A percentile compares a stretch with the other conserved stretches of the same genome.
These are phyloP conservation scores for Pseudotriccus pelzelni DNA, from an alignment of 2,797 vertebrate genomes.

Conservation along the genomic window DNA sequence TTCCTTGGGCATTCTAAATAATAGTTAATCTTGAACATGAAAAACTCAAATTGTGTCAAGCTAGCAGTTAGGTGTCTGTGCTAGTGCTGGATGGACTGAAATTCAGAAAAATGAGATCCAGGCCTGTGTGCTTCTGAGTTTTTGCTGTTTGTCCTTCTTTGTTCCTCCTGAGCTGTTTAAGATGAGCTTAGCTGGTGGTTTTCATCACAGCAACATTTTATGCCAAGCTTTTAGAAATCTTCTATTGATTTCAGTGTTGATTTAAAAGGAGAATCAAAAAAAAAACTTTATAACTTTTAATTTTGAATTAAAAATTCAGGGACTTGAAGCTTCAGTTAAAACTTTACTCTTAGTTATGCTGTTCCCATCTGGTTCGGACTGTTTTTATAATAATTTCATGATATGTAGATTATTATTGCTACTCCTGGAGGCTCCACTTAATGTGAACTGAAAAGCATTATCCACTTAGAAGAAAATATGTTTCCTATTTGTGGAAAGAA, in stretches of 20 bases:
- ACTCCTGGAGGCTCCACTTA: not conserved
- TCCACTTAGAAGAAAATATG: not conserved
- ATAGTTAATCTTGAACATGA: not conserved
- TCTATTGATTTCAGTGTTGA: not conserved
- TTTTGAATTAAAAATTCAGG: not conserved
- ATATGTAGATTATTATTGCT: not conserved
- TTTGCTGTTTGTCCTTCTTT: not conserved
- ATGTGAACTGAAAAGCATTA: not conserved
- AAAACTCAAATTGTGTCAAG: not conserved
- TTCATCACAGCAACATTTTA: not conserved
- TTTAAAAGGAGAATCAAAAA: not conserved
- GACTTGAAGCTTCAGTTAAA: not conserved
- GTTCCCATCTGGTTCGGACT: not conserved
- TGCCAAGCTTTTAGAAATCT: not conserved
- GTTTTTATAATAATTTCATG: not conserved
- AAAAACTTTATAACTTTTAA: not conserved
- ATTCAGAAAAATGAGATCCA: not conserved
- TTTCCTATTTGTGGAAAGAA: not conserved
- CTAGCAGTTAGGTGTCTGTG: not conserved
- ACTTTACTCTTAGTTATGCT: not conserved
- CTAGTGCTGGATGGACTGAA: not conserved
- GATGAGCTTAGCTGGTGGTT: not conserved
- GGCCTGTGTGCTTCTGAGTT: not conserved
- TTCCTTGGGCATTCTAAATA: not conserved
- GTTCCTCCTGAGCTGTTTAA: not conserved